A percentile compares a stretch with the other conserved stretches of the same genome.
phyloP scores from a whole-genome alignment of 2,888 invertebrate species.

The Hedychridium roseum region DNA sequence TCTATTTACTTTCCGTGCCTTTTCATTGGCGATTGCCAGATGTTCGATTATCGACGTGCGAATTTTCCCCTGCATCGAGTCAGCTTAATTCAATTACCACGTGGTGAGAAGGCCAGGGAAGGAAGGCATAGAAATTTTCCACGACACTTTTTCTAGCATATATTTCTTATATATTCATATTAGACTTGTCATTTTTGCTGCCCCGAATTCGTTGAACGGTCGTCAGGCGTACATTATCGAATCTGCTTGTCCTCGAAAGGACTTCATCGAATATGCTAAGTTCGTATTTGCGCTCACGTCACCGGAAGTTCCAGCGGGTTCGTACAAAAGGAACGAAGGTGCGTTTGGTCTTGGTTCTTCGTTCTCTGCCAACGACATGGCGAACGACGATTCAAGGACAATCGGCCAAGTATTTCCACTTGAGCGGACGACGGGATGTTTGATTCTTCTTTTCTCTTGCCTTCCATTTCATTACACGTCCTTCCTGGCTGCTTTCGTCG shows the following conservation, averaged over 20 bases:
- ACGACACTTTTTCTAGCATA: too few relatives aligned
- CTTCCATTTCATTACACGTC: neutral
- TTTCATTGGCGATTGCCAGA: conserved; percentile 24
- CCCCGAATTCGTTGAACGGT: conserved; percentile 12
- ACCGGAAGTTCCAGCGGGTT: conserved; percentile 40
- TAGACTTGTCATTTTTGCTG: too few relatives aligned
- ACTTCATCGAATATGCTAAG: conserved; percentile 35
- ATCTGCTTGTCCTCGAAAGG: neutral
- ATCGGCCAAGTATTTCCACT: conserved; percentile 9
- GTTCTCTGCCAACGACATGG: conserved; percentile 25
- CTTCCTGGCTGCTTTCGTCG: neutral
- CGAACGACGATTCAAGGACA: conserved; percentile 36
- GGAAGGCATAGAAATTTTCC: too few relatives aligned
- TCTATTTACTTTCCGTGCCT: conserved; percentile 6
- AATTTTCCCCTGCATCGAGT: too few relatives aligned
- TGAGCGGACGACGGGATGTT: conserved; percentile 2
- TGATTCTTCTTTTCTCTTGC: conserved; percentile 11
- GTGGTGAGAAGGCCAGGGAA: too few relatives aligned
- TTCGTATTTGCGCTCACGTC: conserved; percentile 29
- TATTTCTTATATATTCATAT: too few relatives aligned
- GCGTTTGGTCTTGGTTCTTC: conserved; percentile 11
- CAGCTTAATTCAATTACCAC: too few relatives aligned
- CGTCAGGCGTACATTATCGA: conserved; percentile 5
- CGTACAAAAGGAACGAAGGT: conserved; percentile 31
- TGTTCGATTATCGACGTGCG: conserved; percentile 20